Conservation (phyloP, 2,113 vertebrate genomes). For the Neopipo cinnamomea region DNA sequence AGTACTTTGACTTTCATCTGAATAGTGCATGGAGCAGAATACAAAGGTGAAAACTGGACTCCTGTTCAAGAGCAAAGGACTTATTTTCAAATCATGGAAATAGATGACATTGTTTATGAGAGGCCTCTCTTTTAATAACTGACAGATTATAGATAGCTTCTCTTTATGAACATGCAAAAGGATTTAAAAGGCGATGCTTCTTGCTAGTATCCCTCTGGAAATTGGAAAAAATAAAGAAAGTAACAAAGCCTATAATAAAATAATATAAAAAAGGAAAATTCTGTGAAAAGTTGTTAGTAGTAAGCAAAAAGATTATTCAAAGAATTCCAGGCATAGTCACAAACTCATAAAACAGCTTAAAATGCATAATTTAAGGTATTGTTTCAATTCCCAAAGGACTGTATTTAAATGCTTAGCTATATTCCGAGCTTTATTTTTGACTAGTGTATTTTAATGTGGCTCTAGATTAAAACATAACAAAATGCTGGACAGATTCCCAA, state of each 20-base stretch:
- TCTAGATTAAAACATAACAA: neutral
- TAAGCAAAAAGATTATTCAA: neutral
- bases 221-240: neutral
- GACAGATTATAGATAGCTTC: neutral
- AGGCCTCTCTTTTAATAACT: neutral
- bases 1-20: neutral
- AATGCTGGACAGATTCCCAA: neutral
- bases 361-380: neutral
- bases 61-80: neutral
- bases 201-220: neutral
- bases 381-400: neutral
- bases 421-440: neutral
- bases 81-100: neutral
- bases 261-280: neutral
- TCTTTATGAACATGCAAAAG: neutral
- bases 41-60: neutral
- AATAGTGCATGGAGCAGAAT: neutral
- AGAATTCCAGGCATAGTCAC: neutral
- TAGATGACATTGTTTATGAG: neutral
- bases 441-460: neutral
- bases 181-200: neutral
- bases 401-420: neutral
- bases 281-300: neutral
- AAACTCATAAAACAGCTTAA: neutral
- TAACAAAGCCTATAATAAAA: neutral